Percentiles rank a stretch among this genome's conserved stretches.
Conservation (phyloP, 2,113 vertebrate genomes). For the Trematocara zebra region DNA sequence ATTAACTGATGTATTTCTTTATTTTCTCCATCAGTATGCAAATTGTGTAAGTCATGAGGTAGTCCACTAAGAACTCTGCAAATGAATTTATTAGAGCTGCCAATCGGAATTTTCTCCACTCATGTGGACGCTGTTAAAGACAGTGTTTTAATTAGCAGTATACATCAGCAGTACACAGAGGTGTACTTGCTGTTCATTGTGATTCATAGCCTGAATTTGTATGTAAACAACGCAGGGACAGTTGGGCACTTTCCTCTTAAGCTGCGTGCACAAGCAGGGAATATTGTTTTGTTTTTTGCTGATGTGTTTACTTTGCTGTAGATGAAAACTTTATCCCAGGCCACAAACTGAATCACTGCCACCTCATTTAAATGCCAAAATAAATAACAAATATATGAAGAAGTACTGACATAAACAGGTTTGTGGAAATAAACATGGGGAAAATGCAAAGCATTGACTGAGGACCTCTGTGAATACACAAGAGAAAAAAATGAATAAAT, state of each 20-base stretch:
- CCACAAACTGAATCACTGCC: not conserved
- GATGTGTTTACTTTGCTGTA: not conserved
- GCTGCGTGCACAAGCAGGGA: not conserved
- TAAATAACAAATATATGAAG: not conserved
- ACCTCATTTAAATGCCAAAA: not conserved
- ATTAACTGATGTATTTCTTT: not conserved
- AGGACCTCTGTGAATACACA: not conserved
- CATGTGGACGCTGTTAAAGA: not conserved
- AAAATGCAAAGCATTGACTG: not conserved
- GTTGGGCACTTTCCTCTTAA: not conserved
- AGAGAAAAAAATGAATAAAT: not conserved
- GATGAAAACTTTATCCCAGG: not conserved
- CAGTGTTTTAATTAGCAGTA: not conserved
- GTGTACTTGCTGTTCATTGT: not conserved
- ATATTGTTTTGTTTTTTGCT: not conserved
- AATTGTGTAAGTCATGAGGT: not conserved
- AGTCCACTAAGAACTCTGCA: not conserved
- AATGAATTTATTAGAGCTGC: not conserved
- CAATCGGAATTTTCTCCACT: not conserved
- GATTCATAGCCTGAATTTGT: not conserved
- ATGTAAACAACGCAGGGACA: not conserved
- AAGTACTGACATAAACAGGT: not conserved
- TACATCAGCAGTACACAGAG: not conserved
- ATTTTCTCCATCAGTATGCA: not conserved
- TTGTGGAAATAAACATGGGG: not conserved